Base-by-base conservation (phyloP, 64 coral and sea anemone genomes). In the Hydrozoanthus tunicans region DNA sequence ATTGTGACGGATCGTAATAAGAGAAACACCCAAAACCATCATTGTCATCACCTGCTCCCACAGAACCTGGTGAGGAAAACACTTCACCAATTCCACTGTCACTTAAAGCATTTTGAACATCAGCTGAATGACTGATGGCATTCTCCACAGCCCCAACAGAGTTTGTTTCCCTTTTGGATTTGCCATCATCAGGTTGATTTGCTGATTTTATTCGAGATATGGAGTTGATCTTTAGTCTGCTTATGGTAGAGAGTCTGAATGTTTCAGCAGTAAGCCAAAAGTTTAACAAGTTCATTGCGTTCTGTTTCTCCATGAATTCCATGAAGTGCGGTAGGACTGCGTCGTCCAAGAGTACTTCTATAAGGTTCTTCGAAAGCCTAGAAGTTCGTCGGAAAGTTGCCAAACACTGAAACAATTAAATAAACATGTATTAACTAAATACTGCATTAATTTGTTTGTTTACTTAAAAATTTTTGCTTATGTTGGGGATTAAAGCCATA, bases 221-320 rank as follows among this genome's bases (percentile, higher is more conserved):
- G 61, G 90, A 94, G 65, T 98, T 94, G 17, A 80, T 96, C 93
- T 86, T 99, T 11, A 97, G 85, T 53, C 95, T 90, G 67, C 88
- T 95, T 17, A 92, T 93, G 57, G 94, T 96, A 54, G 97, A 99
- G 14, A 99, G 86, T 79, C 83, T 74, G 69, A 99, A 99, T 5
- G 94, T 99, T 76, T 99, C 97, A 60, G 92, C 90, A 25, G 97
- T 95, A 1, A 99, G 94, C 97, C 97, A 99, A 75, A 99, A 99
- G 80, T 99, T 99, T 43, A 99, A 93, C n/a, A 99, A 77, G 80
- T 99, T 99, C 51, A 73, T 91, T 56, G 97, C 97, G 90, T 94
- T 95, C 79, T 99, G 94, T 58, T 93, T 96, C 73, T 96, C 94
- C 92, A 99, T 93, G 73, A 89, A 99, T 66, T 99, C 97, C 92